A percentile compares a stretch with the other conserved stretches of the same genome.
phyloP scores from a whole-genome alignment of 1,140 invertebrate genomes.

The Lordiphosa collinella region DNA sequence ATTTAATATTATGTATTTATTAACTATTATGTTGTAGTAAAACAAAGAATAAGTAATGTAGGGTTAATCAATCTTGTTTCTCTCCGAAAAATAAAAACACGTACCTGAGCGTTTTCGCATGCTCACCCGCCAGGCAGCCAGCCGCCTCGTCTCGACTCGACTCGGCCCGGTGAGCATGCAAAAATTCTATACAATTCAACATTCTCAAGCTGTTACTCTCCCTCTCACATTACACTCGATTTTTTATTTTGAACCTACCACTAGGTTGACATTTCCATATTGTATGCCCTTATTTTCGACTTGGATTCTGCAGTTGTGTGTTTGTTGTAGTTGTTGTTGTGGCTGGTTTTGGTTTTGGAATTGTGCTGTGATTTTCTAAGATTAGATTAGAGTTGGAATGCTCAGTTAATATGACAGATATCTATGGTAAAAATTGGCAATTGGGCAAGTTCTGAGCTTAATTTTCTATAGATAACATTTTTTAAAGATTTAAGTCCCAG shows the following conservation, averaged over 20 bases:
- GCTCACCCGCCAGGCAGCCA: constrained; percentile 9
- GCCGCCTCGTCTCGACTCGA: neutral
- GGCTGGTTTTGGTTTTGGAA: neutral
- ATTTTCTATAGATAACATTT: too few species aligned
- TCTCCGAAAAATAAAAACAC: constrained; percentile 81
- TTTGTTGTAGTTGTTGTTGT: constrained; percentile 12
- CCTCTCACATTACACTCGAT: constrained; percentile 52
- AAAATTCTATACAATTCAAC: constrained; percentile 77
- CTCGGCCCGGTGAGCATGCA: constrained; percentile 39
- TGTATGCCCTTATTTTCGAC: constrained; percentile 40
- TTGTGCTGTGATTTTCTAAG: neutral
- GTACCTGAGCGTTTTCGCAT: constrained; percentile 79
- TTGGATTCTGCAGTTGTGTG: constrained; percentile 22
- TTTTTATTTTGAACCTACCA: constrained; percentile 41
- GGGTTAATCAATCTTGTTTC: constrained; percentile 83
- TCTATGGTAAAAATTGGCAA: too few species aligned
- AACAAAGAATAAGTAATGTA: constrained; percentile 77
- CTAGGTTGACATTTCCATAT: constrained; percentile 51
- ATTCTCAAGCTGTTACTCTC: constrained; percentile 72
- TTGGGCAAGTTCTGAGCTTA: neutral
- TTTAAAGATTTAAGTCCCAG: too few species aligned
- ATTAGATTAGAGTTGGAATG: too few species aligned
- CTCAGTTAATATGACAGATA: too few species aligned
- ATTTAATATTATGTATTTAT: constrained; percentile 23
- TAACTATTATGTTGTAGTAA: constrained; percentile 59